phyloP scores from a whole-genome alignment of 2,888 invertebrate species.

The Cecidostiba fungosa region DNA sequence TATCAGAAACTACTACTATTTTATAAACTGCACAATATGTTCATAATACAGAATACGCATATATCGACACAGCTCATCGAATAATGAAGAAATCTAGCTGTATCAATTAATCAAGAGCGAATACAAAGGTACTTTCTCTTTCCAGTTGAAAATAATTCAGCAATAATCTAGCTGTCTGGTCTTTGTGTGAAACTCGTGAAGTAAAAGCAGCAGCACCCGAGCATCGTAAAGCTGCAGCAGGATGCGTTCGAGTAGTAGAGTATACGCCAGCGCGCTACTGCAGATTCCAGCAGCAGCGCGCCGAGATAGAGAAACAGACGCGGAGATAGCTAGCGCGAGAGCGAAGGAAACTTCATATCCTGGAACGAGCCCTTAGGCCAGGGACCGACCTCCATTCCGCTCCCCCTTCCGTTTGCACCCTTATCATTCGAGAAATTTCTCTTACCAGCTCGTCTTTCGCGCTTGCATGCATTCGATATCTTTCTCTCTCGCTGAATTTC shows the following conservation, averaged over 20 bases:
- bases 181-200: conserved; percentile 8
- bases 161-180: conserved; percentile 9
- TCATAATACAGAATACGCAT: too few relatives aligned
- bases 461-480: background rate
- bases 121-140: too few relatives aligned
- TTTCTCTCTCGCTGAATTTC: background rate
- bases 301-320: conserved; percentile 1
- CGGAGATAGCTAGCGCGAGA: background rate
- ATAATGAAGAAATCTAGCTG: background rate
- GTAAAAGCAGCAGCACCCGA: background rate
- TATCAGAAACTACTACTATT: too few relatives aligned
- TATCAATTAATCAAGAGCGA: background rate
- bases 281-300: conserved; percentile 16
- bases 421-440: conserved; percentile 68
- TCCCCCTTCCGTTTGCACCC: conserved; percentile 20
- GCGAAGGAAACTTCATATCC: conserved; percentile 51
- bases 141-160: conserved; percentile 10
- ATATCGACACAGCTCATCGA: background rate
- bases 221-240: conserved; percentile 21
- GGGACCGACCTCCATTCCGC: conserved; percentile 60
- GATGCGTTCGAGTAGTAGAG: conserved; percentile 13
- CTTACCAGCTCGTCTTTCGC: conserved; percentile 58
- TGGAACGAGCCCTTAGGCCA: conserved; percentile 45
- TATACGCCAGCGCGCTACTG: background rate
- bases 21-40: background rate